Conservation (phyloP, 2,113 vertebrate species). For the Sturnus vulgaris region DNA sequence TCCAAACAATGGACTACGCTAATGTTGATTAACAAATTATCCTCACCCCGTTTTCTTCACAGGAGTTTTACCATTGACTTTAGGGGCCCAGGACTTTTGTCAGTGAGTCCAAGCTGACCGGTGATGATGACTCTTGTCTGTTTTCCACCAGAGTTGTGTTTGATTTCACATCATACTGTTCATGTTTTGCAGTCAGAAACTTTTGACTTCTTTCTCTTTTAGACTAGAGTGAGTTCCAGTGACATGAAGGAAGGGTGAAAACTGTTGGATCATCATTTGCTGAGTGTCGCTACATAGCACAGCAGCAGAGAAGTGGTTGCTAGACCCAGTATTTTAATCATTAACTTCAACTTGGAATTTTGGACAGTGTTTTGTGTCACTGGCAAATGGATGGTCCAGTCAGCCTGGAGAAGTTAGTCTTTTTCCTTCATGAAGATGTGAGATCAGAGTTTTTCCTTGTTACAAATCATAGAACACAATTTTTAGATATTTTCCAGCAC, state of each 20-base stretch:
- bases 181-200: neutral
- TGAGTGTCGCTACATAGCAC: neutral
- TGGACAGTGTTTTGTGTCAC: neutral
- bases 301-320: neutral
- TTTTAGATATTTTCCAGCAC: neutral
- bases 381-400: neutral
- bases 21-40: neutral
- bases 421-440: neutral
- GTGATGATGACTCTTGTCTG: neutral
- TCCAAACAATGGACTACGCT: neutral
- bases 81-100: neutral
- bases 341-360: neutral
- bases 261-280: neutral
- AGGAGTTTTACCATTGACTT: neutral
- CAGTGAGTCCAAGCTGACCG: neutral
- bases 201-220: neutral
- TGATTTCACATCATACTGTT: neutral
- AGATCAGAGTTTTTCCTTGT: neutral
- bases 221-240: neutral
- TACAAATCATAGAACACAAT: neutral
- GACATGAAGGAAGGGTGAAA: neutral
- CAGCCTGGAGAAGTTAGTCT: neutral
- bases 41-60: rapidly evolving
- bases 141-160: neutral
- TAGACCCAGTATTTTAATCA: neutral